Evolutionary conservation across 2,888 invertebrate genomes (phyloP).

Genomic region (Oscheius sp.): DNA sequence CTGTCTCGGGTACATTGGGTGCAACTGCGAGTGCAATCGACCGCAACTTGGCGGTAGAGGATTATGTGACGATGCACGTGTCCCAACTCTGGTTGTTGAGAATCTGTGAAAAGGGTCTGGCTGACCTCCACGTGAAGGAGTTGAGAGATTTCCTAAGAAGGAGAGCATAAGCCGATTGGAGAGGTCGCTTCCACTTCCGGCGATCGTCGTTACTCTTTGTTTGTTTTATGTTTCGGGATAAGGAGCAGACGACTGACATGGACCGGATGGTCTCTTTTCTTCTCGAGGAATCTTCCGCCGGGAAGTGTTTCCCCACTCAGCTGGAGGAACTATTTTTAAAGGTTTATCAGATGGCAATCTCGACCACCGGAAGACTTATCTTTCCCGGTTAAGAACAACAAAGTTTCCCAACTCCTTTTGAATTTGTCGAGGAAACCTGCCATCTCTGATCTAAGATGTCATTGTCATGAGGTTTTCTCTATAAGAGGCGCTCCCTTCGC

Average conservation of each 20-base stretch:
- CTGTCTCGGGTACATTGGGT: background rate
- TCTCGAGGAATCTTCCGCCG: background rate
- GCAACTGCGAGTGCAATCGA: background rate
- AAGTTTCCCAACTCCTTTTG: background rate
- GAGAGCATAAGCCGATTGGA: background rate
- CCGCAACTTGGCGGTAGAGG: background rate
- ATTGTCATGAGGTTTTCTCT: background rate
- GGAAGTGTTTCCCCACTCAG: background rate
- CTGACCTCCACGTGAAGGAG: too few relatives aligned
- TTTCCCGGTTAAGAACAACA: background rate
- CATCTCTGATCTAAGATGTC: background rate
- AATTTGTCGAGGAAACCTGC: background rate
- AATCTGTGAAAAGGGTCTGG: background rate
- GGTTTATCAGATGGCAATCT: background rate
- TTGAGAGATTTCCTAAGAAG: background rate
- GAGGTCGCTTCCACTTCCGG: background rate
- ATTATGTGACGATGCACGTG: background rate
- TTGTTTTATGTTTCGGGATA: constrained; percentile 18
- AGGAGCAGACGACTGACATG: constrained; percentile 7
- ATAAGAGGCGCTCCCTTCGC: background rate
- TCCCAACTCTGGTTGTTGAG: background rate
- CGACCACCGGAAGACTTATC: constrained; percentile 14
- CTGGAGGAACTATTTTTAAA: background rate
- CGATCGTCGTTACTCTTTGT: background rate
- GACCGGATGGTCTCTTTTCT: background rate